A percentile compares a stretch with the other conserved stretches of the same genome.
These are phyloP conservation scores for Mormoops blainvillei DNA, from an alignment of 2,113 vertebrate genomes.

Conservation along the genomic window DNA sequence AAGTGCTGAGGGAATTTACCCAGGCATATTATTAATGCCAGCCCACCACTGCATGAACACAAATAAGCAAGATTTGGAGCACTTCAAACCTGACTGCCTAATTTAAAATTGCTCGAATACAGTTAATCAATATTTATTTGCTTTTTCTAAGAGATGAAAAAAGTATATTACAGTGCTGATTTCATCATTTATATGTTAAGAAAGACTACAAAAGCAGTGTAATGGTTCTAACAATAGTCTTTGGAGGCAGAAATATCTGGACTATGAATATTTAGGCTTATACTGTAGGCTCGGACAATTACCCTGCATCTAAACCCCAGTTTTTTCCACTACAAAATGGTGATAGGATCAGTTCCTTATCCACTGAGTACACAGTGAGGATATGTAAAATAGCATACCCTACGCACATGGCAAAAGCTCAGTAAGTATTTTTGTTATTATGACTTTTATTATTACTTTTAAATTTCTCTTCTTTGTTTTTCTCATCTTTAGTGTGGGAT, in stretches of 20 bases:
- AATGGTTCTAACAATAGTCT: neutral
- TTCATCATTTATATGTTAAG: slow-evolving; percentile 66
- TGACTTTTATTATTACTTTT: too few relatives aligned
- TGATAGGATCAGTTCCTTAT: neutral
- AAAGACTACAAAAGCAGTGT: slow-evolving; percentile 34
- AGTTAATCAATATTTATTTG: slow-evolving; percentile 70
- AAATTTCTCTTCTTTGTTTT: neutral
- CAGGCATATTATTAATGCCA: slow-evolving; percentile 62
- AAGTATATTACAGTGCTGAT: slow-evolving; percentile 52
- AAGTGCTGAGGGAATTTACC: slow-evolving; percentile 48
- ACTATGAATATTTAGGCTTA: slow-evolving; percentile 26
- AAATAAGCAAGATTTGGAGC: slow-evolving; percentile 61
- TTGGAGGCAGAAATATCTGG: slow-evolving; percentile 19
- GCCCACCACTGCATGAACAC: slow-evolving; percentile 26
- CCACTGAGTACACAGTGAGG: neutral
- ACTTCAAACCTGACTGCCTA: slow-evolving; percentile 60
- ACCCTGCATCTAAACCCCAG: neutral
- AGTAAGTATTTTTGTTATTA: neutral
- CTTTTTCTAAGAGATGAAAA: slow-evolving; percentile 48
- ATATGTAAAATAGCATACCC: neutral
- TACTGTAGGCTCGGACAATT: neutral
- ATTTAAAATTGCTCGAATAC: slow-evolving; percentile 62
- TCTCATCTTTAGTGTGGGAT: neutral
- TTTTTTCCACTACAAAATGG: neutral
- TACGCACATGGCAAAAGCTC: neutral